A percentile compares a stretch with the other conserved stretches of the same genome.
Conservation (phyloP, 2,113 vertebrate species). For the Sakesphorus luctuosus region DNA sequence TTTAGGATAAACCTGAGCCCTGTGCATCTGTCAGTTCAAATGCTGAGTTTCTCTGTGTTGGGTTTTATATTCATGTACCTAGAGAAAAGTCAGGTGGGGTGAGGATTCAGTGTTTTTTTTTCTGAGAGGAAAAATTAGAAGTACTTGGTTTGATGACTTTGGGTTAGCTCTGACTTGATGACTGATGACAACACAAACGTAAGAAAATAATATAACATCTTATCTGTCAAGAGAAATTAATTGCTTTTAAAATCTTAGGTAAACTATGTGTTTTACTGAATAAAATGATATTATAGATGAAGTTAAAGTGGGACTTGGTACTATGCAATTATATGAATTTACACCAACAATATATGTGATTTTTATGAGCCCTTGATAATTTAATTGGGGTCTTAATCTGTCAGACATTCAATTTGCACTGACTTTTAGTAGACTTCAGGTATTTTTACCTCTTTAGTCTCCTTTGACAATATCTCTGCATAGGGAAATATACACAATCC, state of each 20-base stretch:
- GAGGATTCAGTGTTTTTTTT: neutral
- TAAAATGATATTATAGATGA: neutral
- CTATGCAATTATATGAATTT: neutral
- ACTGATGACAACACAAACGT: slow-evolving; percentile 29
- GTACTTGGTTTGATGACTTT: neutral
- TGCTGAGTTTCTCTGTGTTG: neutral
- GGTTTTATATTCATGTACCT: neutral
- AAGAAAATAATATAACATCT: slow-evolving; percentile 26
- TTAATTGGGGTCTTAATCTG: neutral
- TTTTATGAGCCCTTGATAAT: neutral
- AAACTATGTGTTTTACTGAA: slow-evolving; percentile 21
- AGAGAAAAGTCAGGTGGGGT: neutral
- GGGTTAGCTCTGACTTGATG: slow-evolving; percentile 17
- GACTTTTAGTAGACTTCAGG: neutral
- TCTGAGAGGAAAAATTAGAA: neutral
- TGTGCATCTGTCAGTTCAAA: neutral
- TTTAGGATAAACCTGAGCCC: neutral
- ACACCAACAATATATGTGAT: neutral
- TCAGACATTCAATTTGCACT: neutral
- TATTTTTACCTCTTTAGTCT: neutral
- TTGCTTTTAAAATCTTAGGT: slow-evolving; percentile 15
- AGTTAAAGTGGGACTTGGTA: neutral
- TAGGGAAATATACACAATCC: neutral
- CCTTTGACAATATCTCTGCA: neutral
- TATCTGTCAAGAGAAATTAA: neutral